Conservation (phyloP, 2,888 invertebrate species). For the Eutolmus rufibarbis region DNA sequence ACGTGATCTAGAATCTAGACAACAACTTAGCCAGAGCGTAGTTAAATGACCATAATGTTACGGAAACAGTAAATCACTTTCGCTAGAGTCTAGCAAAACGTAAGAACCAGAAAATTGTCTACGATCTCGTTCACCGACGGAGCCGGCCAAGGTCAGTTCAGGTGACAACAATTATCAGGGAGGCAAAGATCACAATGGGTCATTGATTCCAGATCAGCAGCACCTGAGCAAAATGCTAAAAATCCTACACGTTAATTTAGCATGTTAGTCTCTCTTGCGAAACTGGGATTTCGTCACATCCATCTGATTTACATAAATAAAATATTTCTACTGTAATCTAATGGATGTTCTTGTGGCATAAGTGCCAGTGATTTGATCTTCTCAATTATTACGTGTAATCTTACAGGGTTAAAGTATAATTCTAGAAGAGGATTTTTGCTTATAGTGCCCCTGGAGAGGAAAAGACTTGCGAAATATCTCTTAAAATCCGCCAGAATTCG, state of each 20-base stretch:
- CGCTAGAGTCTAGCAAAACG: background rate
- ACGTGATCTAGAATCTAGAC: background rate
- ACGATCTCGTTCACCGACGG: background rate
- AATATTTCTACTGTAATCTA: background rate
- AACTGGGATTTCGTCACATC: background rate
- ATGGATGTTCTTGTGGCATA: background rate
- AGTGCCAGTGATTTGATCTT: background rate
- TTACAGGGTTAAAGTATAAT: background rate
- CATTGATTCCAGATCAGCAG: background rate
- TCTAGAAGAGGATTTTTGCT: background rate
- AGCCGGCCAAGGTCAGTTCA: background rate
- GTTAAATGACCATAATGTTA: background rate
- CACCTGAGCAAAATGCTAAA: conserved; percentile 11
- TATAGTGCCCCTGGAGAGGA: background rate
- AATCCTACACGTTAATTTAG: background rate
- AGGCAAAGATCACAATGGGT: background rate
- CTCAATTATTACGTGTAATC: background rate
- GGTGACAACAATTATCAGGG: conserved; percentile 8
- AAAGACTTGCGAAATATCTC: background rate
- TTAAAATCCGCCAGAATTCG: background rate
- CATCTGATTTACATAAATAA: background rate
- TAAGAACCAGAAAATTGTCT: background rate
- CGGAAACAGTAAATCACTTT: conserved; percentile 12
- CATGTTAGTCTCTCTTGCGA: background rate
- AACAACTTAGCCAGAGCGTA: background rate